phyloP scores from a whole-genome alignment of 2,888 invertebrate species.

The Scaptomyza tumidula region DNA sequence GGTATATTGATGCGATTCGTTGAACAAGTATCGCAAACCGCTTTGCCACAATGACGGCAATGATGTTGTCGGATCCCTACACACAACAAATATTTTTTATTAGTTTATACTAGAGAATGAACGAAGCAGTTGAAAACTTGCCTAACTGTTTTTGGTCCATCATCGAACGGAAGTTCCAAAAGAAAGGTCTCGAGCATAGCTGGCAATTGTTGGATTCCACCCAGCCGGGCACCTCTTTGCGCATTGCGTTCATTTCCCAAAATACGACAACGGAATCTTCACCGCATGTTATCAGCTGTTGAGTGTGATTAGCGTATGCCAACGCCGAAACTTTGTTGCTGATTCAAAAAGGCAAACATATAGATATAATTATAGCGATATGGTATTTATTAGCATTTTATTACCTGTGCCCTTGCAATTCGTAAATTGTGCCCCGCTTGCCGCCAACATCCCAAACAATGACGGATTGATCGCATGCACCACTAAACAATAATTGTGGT shows the following conservation, averaged over 20 bases:
- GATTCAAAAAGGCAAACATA: constrained; percentile 26
- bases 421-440: constrained; percentile 97
- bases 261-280: constrained; percentile 96
- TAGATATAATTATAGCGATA: background rate
- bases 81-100: constrained; percentile 3
- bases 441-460: constrained; percentile 99
- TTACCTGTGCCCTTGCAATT: constrained; percentile 96
- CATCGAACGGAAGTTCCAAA: constrained; percentile 99
- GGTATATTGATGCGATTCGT: constrained; percentile 95
- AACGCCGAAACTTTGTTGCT: constrained; percentile 96
- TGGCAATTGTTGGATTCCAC: constrained; percentile 97
- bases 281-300: constrained; percentile 93
- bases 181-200: constrained; percentile 97
- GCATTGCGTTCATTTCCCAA: constrained; percentile 96
- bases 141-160: constrained; percentile 97
- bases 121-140: constrained; percentile 49
- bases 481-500: constrained; percentile 96
- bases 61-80: constrained; percentile 92
- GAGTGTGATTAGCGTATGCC: constrained; percentile 92
- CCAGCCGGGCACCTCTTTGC: constrained; percentile 98
- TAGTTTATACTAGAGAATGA: background rate
- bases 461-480: constrained; percentile 97
- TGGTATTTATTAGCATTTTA: constrained; percentile 28
- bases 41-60: constrained; percentile 97
- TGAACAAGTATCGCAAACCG: constrained; percentile 97